A percentile compares a stretch with the other conserved stretches of the same genome.
phyloP scores from a whole-genome alignment of 2,888 invertebrate genomes.

The Galeruca laticollis region DNA sequence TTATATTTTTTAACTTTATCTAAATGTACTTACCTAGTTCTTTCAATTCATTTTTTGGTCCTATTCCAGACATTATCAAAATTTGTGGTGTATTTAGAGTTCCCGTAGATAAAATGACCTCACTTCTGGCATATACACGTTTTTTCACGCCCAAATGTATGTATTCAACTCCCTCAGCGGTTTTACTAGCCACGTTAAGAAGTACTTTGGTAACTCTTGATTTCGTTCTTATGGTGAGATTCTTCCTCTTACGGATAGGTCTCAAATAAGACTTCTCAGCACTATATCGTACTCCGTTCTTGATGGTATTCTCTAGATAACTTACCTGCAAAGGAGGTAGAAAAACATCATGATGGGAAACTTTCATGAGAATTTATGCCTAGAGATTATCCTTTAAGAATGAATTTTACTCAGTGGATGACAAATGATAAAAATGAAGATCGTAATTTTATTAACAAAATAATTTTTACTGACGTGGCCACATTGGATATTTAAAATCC shows the following conservation, averaged over 20 bases:
- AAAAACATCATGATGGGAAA: no score
- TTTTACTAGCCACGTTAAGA: conserved; percentile 65
- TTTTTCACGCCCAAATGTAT: conserved; percentile 49
- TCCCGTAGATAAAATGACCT: conserved; percentile 72
- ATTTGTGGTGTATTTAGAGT: conserved; percentile 85
- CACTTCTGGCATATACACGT: conserved; percentile 65
- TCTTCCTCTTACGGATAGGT: conserved; percentile 69
- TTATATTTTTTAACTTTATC: no score
- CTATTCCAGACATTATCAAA: conserved; percentile 75
- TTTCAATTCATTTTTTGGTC: conserved; percentile 11
- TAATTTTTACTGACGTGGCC: no score
- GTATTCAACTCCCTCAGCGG: conserved; percentile 67
- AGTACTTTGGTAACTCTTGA: conserved; percentile 72
- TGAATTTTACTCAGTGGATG: no score
- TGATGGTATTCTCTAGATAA: neutral
- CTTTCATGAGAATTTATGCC: no score
- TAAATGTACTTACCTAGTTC: conserved; percentile 23
- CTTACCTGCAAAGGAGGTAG: neutral
- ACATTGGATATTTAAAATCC: no score
- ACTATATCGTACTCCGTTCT: conserved; percentile 69
- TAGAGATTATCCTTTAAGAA: no score
- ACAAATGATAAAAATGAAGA: no score
- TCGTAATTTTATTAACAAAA: no score
- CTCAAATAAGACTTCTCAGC: conserved; percentile 72
- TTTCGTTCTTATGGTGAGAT: conserved; percentile 71